phyloP scores from a whole-genome alignment of 2,113 vertebrate genomes.

The Ophthalmolycus amberensis region DNA sequence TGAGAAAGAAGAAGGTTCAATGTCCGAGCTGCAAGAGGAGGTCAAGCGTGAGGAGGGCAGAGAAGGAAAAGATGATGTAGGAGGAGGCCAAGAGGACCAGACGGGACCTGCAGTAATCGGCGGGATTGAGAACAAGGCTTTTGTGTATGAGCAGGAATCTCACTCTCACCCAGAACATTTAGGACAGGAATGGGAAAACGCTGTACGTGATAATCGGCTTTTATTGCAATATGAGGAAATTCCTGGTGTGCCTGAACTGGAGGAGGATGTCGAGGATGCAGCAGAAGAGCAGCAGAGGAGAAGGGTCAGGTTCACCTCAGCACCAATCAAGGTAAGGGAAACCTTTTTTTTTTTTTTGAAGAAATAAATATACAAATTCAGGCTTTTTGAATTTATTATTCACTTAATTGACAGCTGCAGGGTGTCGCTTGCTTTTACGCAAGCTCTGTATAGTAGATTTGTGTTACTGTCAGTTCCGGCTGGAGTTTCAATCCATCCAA shows the following conservation, averaged over 20 bases:
- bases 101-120: conserved; percentile 58
- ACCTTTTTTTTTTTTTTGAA: background rate
- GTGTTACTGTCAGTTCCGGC: conserved; percentile 28
- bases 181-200: conserved; percentile 30
- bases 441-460: conserved; percentile 8
- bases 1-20: conserved; percentile 1
- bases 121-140: conserved; percentile 87
- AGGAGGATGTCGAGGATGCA: conserved; percentile 79
- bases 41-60: background rate
- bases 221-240: conserved; percentile 85
- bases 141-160: conserved; percentile 82
- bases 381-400: background rate
- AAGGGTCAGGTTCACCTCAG: conserved; percentile 88
- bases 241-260: conserved; percentile 86
- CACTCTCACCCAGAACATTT: conserved; percentile 63
- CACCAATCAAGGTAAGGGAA: conserved; percentile 87
- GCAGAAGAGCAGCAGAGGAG: conserved; percentile 70
- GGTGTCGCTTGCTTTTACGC: background rate
- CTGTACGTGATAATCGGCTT: background rate
- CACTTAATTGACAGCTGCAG: conserved; percentile 8
- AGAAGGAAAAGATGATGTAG: conserved; percentile 2
- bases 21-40: conserved; percentile 6
- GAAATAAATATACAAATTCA: background rate
- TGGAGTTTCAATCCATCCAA: conserved; percentile 21
- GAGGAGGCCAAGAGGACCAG: conserved; percentile 48